A percentile compares a stretch with the other conserved stretches of the same genome.
Conservation (phyloP, 2,888 invertebrate species). For the Cataglyphis cursor region DNA sequence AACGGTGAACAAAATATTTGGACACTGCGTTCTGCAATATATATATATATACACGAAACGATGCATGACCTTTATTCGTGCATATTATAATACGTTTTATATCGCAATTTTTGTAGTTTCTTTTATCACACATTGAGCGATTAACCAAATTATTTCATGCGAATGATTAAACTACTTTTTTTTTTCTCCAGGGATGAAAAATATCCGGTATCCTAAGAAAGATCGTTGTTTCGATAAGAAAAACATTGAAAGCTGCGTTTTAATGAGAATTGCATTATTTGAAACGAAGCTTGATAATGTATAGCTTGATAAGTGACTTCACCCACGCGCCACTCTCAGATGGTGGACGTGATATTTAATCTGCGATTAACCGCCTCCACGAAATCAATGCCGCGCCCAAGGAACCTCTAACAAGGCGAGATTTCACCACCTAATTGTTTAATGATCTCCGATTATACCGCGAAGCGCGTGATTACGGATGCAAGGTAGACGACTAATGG, state of each 20-base stretch:
- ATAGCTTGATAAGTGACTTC: conserved; percentile 61
- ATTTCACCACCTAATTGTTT: conserved; percentile 71
- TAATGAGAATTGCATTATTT: conserved; percentile 36
- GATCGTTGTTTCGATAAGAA: background rate
- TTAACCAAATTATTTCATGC: conserved; percentile 3
- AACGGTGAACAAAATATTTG: background rate
- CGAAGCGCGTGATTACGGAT: conserved; percentile 37
- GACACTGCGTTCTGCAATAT: conserved; percentile 15
- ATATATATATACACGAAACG: background rate
- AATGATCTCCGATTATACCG: conserved; percentile 66
- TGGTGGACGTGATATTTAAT: conserved; percentile 75
- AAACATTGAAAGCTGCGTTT: conserved; percentile 20
- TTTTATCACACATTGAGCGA: background rate
- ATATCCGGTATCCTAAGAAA: conserved; percentile 8
- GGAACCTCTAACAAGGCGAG: conserved; percentile 48
- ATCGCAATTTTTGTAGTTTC: conserved; percentile 9
- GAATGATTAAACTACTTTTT: background rate
- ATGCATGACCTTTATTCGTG: conserved; percentile 1
- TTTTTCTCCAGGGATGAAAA: conserved; percentile 1
- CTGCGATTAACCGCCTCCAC: conserved; percentile 75
- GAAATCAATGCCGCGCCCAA: conserved; percentile 79
- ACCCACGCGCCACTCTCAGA: conserved; percentile 67
- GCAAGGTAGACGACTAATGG: conserved; percentile 38
- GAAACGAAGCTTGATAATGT: conserved; percentile 49
- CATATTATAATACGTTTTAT: conserved; percentile 15